Conservation (phyloP, 2,888 invertebrate species). For the Sarcophaga rosellei region DNA sequence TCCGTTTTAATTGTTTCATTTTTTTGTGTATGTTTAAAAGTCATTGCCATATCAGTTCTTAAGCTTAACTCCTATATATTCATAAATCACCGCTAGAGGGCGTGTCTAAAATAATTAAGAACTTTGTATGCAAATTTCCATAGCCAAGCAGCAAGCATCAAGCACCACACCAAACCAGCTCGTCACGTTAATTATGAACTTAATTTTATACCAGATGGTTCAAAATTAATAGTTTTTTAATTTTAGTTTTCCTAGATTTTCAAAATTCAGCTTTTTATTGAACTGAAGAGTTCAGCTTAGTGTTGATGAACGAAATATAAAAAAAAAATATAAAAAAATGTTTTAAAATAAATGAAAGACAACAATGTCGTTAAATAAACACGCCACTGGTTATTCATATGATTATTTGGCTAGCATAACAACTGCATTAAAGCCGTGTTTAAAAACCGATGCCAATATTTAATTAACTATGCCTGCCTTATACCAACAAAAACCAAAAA, state of each 20-base stretch:
- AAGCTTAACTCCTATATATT: not conserved
- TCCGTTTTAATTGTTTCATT: not conserved
- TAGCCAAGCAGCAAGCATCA: not conserved
- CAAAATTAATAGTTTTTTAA: slow-evolving; percentile 22
- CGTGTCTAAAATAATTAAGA: not conserved
- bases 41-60: not conserved
- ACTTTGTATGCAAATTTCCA: not conserved
- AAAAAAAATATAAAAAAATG: not conserved
- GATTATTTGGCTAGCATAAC: not conserved
- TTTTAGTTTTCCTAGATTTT: slow-evolving; percentile 33
- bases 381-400: slow-evolving; percentile 12
- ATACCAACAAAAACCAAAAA: not conserved
- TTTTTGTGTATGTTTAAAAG: not conserved
- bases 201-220: not conserved
- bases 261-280: no score
- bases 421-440: slow-evolving; percentile 15
- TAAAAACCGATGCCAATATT: slow-evolving; percentile 22
- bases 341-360: not conserved
- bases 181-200: not conserved
- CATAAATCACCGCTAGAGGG: not conserved
- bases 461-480: not conserved
- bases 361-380: not conserved
- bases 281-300: no score
- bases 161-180: no score
- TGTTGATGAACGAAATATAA: no score